phyloP scores from a whole-genome alignment of 2,113 vertebrate species.

The Psittacus erithacus region DNA sequence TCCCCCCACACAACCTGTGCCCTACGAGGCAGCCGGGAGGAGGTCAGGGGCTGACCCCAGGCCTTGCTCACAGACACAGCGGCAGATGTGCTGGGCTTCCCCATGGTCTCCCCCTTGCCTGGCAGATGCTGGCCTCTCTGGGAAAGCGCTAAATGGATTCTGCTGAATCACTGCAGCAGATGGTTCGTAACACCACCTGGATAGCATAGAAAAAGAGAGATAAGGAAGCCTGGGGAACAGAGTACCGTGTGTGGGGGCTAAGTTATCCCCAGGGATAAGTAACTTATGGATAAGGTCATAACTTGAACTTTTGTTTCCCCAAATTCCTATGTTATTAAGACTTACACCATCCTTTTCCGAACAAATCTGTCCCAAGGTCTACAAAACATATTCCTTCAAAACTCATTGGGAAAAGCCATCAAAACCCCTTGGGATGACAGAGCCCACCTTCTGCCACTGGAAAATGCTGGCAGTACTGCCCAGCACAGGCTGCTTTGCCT shows the following conservation, averaged over 20 bases:
- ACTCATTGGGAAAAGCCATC: neutral
- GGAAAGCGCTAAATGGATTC: constrained; percentile 67
- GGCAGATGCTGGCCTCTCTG: constrained; percentile 62
- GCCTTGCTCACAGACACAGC: neutral
- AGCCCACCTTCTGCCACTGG: neutral
- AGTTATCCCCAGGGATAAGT: neutral
- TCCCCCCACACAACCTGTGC: rapidly evolving
- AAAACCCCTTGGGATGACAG: neutral
- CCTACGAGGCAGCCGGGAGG: neutral
- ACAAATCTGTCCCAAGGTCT: neutral
- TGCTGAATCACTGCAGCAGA: constrained; percentile 71
- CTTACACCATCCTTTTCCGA: neutral
- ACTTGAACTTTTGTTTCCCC: neutral
- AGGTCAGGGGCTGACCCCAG: constrained; percentile 22
- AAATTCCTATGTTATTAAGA: neutral
- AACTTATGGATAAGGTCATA: neutral
- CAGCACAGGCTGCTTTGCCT: neutral
- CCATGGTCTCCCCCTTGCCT: constrained; percentile 47
- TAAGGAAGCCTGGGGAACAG: constrained; percentile 47
- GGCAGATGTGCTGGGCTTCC: constrained; percentile 58
- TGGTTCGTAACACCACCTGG: constrained; percentile 62
- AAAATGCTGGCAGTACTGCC: neutral
- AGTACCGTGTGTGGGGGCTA: constrained; percentile 28
- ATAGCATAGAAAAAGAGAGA: constrained; percentile 30
- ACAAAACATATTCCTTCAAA: neutral